These are phyloP conservation scores for Valencia hispanica DNA, from an alignment of 2,797 vertebrate species.

Conservation along the genomic window DNA sequence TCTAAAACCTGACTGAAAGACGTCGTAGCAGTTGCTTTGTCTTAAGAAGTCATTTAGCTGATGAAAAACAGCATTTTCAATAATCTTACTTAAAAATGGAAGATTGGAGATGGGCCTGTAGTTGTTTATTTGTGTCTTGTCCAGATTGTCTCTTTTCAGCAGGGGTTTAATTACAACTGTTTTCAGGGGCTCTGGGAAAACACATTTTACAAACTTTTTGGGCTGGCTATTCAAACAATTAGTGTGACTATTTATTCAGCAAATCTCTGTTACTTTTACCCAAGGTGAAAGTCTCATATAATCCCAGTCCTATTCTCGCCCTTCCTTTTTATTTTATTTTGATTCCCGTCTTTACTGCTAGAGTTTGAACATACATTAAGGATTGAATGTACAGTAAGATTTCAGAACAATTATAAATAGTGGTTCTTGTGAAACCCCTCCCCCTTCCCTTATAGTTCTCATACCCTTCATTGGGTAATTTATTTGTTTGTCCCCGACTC, in stretches of 20 bases:
- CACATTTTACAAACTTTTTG: background rate
- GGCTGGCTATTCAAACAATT: background rate
- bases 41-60: no score
- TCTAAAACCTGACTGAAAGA: no score
- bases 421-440: background rate
- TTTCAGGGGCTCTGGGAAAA: no score
- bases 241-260: no score
- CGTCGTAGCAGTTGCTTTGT: no score
- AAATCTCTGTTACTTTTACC: background rate
- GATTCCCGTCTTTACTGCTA: background rate
- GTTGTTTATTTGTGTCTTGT: no score
- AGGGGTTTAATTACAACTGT: no score
- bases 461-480: slow-evolving; percentile 22
- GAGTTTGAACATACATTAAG: background rate
- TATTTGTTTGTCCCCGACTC: slow-evolving; percentile 15
- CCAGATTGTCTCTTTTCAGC: no score
- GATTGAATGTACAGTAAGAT: background rate
- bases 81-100: no score
- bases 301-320: background rate
- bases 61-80: no score
- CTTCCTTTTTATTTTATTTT: background rate
- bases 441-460: background rate
- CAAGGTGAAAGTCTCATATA: background rate
- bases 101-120: no score
- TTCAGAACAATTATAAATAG: background rate